A percentile compares a stretch with the other conserved stretches of the same genome.
These are phyloP conservation scores for Melipona bicolor DNA, from an alignment of 2,888 invertebrate genomes.

Conservation along the genomic window DNA sequence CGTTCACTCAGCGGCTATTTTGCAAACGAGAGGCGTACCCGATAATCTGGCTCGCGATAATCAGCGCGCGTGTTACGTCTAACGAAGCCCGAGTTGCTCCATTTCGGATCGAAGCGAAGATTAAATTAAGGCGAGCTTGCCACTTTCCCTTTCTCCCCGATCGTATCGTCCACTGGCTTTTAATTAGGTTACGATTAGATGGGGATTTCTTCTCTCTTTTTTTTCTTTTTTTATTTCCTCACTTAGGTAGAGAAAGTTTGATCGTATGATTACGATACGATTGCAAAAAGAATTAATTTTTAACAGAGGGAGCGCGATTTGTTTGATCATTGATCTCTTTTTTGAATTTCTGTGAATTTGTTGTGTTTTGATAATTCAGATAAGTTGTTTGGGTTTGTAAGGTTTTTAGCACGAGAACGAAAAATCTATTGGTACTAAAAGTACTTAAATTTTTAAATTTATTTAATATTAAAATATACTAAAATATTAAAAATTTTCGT, in stretches of 20 bases:
- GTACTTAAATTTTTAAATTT: too few species aligned
- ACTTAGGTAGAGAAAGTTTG: too few species aligned
- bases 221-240: neutral
- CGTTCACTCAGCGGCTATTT: conserved; percentile 45
- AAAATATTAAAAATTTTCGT: too few species aligned
- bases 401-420: too few species aligned
- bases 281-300: too few species aligned
- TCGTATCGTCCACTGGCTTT: conserved; percentile 11
- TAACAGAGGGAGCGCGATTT: too few species aligned
- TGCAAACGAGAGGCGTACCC: conserved; percentile 46
- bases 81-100: conserved; percentile 10
- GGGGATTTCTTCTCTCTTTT: neutral
- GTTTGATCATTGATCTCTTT: too few species aligned
- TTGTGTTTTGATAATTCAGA: too few species aligned
- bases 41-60: conserved; percentile 50
- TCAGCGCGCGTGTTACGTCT: conserved; percentile 17
- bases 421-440: too few species aligned
- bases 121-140: conserved; percentile 4
- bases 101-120: conserved; percentile 1
- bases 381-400: too few species aligned
- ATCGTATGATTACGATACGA: neutral
- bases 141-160: conserved; percentile 26
- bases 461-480: too few species aligned
- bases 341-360: too few species aligned
- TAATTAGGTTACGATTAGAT: neutral